phyloP scores from a whole-genome alignment of 1,140 invertebrate genomes.

The Drosophila trapezifrons region DNA sequence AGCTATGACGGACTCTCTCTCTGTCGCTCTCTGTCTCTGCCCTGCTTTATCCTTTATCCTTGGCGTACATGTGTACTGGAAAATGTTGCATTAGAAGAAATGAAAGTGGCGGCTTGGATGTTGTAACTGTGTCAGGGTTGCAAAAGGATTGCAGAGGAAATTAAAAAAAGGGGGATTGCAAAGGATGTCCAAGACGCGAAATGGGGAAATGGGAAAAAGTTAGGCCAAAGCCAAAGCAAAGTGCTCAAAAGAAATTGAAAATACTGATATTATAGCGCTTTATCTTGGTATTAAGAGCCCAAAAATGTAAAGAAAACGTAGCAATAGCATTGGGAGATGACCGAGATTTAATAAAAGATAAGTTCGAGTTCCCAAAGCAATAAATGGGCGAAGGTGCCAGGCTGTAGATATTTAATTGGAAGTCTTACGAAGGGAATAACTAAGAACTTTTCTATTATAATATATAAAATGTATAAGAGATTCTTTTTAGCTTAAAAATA shows the following conservation, averaged over 20 bases:
- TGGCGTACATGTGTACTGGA: constrained; percentile 4
- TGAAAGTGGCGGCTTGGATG: constrained; percentile 19
- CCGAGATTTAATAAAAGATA: constrained; percentile 20
- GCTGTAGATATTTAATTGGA: too few species aligned
- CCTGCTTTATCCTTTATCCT: too few species aligned
- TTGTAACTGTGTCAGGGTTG: constrained; percentile 56
- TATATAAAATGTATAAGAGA: background rate
- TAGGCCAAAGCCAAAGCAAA: constrained; percentile 14
- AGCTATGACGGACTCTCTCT: background rate
- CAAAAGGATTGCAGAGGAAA: constrained; percentile 64
- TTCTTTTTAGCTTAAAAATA: background rate
- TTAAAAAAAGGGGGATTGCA: constrained; percentile 48
- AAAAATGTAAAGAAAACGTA: constrained; percentile 15
- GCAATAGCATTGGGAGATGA: background rate
- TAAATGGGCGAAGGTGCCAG: background rate
- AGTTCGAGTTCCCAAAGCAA: background rate
- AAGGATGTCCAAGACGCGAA: constrained; percentile 37
- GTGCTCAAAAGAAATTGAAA: constrained; percentile 37
- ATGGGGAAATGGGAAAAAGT: constrained; percentile 34
- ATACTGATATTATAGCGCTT: constrained; percentile 10
- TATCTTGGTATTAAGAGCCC: background rate
- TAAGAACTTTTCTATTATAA: background rate
- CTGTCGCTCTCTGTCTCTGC: background rate
- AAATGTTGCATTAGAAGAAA: constrained; percentile 54
- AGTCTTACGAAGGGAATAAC: background rate